Conservation (phyloP, 2,797 vertebrate genomes). For the Ciconia nigra region DNA sequence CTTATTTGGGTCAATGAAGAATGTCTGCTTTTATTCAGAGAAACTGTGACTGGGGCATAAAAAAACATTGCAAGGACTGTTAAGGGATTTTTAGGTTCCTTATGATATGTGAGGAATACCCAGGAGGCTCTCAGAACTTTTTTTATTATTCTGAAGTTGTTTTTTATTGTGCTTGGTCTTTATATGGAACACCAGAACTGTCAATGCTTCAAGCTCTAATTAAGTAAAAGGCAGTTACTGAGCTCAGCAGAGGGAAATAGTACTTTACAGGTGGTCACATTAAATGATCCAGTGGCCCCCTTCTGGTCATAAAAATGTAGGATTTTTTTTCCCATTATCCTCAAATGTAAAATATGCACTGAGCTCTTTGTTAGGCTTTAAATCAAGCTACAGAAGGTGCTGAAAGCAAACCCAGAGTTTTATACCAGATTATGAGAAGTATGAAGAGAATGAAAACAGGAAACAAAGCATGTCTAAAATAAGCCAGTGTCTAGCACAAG, state of each 20-base stretch:
- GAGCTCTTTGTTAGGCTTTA: slow-evolving; percentile 38
- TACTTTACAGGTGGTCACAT: slow-evolving; percentile 39
- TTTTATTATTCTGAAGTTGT: slow-evolving; percentile 30
- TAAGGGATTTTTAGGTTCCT: slow-evolving; percentile 36
- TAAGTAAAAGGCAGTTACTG: background rate
- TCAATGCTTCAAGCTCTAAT: slow-evolving; percentile 37
- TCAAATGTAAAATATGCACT: background rate
- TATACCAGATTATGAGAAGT: background rate
- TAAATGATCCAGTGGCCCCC: slow-evolving; percentile 44
- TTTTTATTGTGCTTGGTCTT: slow-evolving; percentile 34
- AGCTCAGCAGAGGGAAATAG: background rate
- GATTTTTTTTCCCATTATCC: slow-evolving; percentile 25
- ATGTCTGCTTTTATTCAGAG: slow-evolving; percentile 30
- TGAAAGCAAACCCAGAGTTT: slow-evolving; percentile 26
- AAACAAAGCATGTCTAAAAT: slow-evolving; percentile 36
- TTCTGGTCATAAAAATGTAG: slow-evolving; percentile 51
- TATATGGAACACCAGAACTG: background rate
- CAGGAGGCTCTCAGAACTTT: slow-evolving; percentile 46
- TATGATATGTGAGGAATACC: slow-evolving; percentile 5
- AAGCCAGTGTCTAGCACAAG: background rate
- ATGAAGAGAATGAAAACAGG: slow-evolving; percentile 4
- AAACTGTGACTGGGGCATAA: background rate
- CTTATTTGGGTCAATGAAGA: slow-evolving; percentile 55
- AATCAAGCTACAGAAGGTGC: slow-evolving; percentile 24
- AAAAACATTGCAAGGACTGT: background rate